These are phyloP conservation scores for Bellardia bayeri DNA, from an alignment of 2,888 invertebrate species.

Conservation along the genomic window DNA sequence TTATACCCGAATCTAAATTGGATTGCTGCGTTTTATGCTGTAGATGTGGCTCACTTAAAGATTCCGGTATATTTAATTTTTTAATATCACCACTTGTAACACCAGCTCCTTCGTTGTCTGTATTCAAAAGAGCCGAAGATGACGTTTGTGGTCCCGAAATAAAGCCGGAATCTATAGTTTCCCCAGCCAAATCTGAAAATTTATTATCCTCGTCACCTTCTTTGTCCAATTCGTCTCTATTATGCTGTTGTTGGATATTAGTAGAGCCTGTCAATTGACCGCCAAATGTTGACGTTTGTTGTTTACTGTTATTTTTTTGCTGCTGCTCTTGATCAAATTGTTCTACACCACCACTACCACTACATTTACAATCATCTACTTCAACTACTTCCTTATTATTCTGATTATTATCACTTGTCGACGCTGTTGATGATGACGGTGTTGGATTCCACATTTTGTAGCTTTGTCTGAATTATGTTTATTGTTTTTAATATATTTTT, in stretches of 20 bases:
- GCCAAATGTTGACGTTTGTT: conserved; percentile 61
- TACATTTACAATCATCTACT: conserved; percentile 79
- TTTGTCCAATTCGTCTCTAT: conserved; percentile 47
- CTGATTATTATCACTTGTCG: conserved; percentile 79
- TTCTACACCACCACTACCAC: conserved; percentile 58
- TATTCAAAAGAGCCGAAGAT: conserved; percentile 46
- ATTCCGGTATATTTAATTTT: conserved; percentile 59
- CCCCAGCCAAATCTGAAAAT: conserved; percentile 72
- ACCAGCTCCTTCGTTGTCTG: conserved; percentile 63
- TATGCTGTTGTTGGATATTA: conserved; percentile 23
- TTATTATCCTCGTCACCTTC: conserved; percentile 74
- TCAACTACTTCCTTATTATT: conserved; percentile 76
- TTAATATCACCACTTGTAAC: conserved; percentile 40
- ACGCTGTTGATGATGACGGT: conserved; percentile 76
- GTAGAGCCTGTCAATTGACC: conserved; percentile 41
- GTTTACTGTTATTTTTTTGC: conserved; percentile 76
- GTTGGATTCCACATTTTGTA: conserved; percentile 82
- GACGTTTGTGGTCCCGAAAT: conserved; percentile 84
- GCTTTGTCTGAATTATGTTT: conserved; percentile 65
- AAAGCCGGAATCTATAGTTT: conserved; percentile 84
- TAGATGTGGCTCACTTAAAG: conserved; percentile 57
- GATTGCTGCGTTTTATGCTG: conserved; percentile 51
- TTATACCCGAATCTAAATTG: conserved; percentile 78
- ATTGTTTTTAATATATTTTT: conserved; percentile 58
- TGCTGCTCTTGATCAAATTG: conserved; percentile 72